Base-by-base conservation (phyloP, 1,140 invertebrate genomes). In the Patella vulgata region DNA sequence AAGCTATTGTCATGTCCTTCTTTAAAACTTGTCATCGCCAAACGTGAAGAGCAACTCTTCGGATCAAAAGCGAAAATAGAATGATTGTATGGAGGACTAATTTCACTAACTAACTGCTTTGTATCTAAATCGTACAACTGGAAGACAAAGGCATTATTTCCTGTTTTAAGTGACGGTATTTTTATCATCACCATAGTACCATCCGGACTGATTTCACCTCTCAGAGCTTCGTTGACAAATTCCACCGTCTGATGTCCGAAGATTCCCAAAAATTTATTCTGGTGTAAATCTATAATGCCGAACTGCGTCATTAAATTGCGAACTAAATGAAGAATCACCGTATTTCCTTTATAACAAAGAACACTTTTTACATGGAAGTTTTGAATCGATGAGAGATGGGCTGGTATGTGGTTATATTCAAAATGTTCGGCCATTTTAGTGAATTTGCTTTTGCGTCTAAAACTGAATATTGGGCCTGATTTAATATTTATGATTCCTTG, bases 341-440 rank as follows among this genome's bases (percentile, higher is more conserved):
- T 75, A 33, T 75, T 76, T 23, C 78, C 73, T 40, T 78, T 75
- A 64, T 76, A 81, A 64, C 82, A 84, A 12, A 84, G 56, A 9
- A 84, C 81, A 67, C 81, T 82, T 55, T 81, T 81, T 1, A 84
- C 81, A 53, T 81, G 81, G 59, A 84, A 84, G 60, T 84, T 82
- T 57, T 84, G 80, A 40, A 84, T 82, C 23, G 81, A 82, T 2
- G 81, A 82, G 50, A 84, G 71, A 54, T 84, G 82, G 36, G 82
- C 82, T 50, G 82, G 82, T 43, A 84, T 82, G 71, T 82, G 80
- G 66, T 84, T 84, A 71, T 84, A 84, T 46, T 84, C 82, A 73
- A 84, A 84, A 70, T 84, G 82, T 68, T 84, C 81, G 6, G 81
- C 81, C 81, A 84, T 84, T 55, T 82, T 84, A 30, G 80, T 82